Evolutionary conservation across 2,888 invertebrate genomes (phyloP).

Genomic region (Himalopsyche japonica): DNA sequence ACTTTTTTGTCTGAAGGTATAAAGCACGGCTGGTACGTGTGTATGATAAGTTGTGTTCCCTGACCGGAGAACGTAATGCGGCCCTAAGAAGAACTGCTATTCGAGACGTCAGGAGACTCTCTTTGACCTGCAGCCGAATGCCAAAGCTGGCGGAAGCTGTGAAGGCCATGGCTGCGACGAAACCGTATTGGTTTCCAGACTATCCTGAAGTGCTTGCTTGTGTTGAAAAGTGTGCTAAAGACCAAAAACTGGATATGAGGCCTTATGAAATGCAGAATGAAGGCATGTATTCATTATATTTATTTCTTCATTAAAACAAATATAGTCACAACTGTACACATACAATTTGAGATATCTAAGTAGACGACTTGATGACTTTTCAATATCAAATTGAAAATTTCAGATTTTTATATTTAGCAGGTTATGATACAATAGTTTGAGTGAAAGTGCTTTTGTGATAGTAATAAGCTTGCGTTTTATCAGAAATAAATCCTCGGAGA

Average conservation of each 20-base stretch:
- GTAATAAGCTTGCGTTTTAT: too few species aligned
- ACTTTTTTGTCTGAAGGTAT: constrained; percentile 47
- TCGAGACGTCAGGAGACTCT: constrained; percentile 47
- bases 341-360: too few species aligned
- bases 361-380: too few species aligned
- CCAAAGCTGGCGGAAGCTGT: constrained; percentile 53
- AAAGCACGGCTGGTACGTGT: constrained; percentile 56
- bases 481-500: neutral
- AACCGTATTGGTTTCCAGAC: constrained; percentile 49
- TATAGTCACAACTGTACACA: too few species aligned
- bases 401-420: too few species aligned
- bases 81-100: constrained; percentile 51
- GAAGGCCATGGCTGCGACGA: constrained; percentile 49
- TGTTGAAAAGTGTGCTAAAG: constrained; percentile 42
- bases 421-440: too few species aligned
- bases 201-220: constrained; percentile 49
- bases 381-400: too few species aligned
- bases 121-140: constrained; percentile 50
- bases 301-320: too few species aligned
- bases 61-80: constrained; percentile 53
- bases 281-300: constrained; percentile 11
- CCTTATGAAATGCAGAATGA: constrained; percentile 23
- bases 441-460: too few species aligned
- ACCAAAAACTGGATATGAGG: constrained; percentile 14
- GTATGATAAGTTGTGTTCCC: constrained; percentile 66